phyloP scores from a whole-genome alignment of 2,113 vertebrate genomes.

The Hystrix cristata region DNA sequence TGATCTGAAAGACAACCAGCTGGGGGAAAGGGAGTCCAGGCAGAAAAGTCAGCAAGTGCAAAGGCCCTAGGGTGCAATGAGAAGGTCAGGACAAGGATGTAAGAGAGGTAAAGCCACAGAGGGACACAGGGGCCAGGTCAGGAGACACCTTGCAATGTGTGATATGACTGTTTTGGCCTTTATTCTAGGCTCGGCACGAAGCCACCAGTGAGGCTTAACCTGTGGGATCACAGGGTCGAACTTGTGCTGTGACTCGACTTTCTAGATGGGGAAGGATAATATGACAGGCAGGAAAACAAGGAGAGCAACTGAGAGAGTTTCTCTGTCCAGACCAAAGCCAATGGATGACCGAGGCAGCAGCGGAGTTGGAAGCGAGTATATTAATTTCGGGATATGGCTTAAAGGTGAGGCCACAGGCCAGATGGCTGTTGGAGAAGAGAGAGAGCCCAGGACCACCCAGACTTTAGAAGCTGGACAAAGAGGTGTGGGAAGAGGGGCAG shows the following conservation, averaged over 20 bases:
- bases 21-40: neutral
- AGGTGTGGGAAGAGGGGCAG: neutral
- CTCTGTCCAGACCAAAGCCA: neutral
- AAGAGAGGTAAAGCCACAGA: too few relatives aligned
- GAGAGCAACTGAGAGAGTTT: neutral
- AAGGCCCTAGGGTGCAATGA: neutral
- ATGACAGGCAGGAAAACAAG: neutral
- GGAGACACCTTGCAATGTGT: neutral
- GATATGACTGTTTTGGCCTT: neutral
- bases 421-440: neutral
- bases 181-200: neutral
- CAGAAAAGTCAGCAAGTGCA: neutral
- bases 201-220: neutral
- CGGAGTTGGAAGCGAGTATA: neutral
- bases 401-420: neutral
- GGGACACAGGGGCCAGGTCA: too few relatives aligned
- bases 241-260: neutral
- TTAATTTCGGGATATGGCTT: too few relatives aligned
- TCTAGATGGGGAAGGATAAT: too few relatives aligned
- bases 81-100: accelerated
- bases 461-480: neutral
- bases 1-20: neutral
- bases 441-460: accelerated
- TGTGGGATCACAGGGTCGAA: neutral
- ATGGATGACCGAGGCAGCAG: accelerated